Evolutionary conservation across 2,797 vertebrate genomes (phyloP).

Genomic region (Mus caroli): DNA sequence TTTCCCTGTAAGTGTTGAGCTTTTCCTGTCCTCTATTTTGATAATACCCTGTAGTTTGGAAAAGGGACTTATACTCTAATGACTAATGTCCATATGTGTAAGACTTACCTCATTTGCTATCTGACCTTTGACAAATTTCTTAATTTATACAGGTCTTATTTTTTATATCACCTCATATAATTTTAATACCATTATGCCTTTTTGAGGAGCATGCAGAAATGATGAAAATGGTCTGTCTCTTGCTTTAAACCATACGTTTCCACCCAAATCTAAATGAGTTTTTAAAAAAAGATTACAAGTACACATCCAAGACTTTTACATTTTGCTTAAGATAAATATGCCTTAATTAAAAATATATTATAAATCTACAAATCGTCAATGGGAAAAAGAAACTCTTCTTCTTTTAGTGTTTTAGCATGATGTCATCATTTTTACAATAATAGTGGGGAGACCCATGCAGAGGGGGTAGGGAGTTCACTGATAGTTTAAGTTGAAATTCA

Average conservation of each 20-base stretch:
- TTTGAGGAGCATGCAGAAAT: background rate
- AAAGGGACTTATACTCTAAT: background rate
- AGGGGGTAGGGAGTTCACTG: background rate
- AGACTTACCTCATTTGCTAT: background rate
- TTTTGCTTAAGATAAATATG: slow-evolving; percentile 1
- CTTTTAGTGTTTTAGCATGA: background rate
- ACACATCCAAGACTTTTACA: background rate
- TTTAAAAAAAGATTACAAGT: background rate
- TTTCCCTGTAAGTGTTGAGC: background rate
- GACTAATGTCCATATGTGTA: slow-evolving; percentile 15
- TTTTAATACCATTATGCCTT: background rate
- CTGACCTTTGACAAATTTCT: slow-evolving; percentile 5
- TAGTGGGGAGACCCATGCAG: background rate
- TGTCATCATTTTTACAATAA: background rate
- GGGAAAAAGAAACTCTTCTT: background rate
- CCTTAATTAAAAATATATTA: background rate
- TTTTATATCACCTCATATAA: background rate
- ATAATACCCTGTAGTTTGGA: background rate
- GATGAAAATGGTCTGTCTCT: background rate
- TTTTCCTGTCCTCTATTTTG: background rate
- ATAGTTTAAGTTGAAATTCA: slow-evolving; percentile 24
- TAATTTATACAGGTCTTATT: background rate
- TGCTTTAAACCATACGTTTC: background rate
- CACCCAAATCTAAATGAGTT: background rate
- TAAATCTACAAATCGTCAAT: background rate